Base-by-base conservation (phyloP, 2,888 invertebrate genomes). In the Hyppa rectilinea region DNA sequence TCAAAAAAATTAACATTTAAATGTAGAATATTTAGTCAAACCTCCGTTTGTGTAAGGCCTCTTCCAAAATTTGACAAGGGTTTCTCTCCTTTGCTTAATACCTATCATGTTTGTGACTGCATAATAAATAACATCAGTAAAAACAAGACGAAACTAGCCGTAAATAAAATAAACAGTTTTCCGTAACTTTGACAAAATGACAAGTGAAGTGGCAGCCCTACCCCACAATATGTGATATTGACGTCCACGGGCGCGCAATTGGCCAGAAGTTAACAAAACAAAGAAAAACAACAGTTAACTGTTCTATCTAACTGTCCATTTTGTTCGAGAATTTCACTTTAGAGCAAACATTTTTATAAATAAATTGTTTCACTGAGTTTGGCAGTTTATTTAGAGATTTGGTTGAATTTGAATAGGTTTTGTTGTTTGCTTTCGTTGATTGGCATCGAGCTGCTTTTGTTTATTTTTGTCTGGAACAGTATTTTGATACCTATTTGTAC, bases 251-350 rank as follows among this genome's bases (percentile, higher is more conserved):
- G 36, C 47, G 71, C 17, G 53, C 69, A 60, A 72, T 65, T 79
- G 80, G 58, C 43, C 56, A 65, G 62, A 79, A 66, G 63, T 58
- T 62, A 64, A 78, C 45, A 81, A 75, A 81, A 69, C 58, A 70
- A 71, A 47, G 20, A 68, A 71, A 67, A 78, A 78, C 53, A 60
- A 65, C 64, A 14, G 61, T 36, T 75, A 68, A 64, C 80, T 71
- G 75, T 75, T 82, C 56, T 59, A 64, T 63, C 60, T 73, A 78
- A 79, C 75, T 68, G 82, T 75, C 56, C 34, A 31, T 59, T 74
- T 59, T 66, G 60, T 65, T 75, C 62, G 75, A 45, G 45, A 65
- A 75, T 82, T 82, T 82, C 70, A 79, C 68, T 81, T 66, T 69
- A 66, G 34, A 64, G n/a, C 66, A 36, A 74, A 78, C 49, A 69